Evolutionary conservation across 2,797 vertebrate species (phyloP).

Genomic region (Siniperca scherzeri): DNA sequence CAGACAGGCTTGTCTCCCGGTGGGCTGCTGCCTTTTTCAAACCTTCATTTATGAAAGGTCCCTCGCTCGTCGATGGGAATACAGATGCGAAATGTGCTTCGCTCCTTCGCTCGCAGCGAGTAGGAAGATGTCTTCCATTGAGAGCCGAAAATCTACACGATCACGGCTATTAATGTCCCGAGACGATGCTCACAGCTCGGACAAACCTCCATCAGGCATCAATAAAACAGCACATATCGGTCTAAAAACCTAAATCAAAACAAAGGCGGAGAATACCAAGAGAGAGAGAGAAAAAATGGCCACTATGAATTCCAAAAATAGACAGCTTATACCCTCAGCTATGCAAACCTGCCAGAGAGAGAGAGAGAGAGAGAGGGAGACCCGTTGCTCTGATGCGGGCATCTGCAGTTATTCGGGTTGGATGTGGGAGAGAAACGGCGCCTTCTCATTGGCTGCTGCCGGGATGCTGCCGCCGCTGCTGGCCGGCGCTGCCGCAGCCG

Average conservation of each 20-base stretch:
- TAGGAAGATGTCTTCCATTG: slow-evolving; percentile 78
- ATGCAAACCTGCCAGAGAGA: slow-evolving; percentile 47
- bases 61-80: slow-evolving; percentile 44
- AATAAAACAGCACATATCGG: slow-evolving; percentile 4
- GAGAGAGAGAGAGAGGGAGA: slow-evolving; percentile 39
- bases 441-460: slow-evolving; percentile 75
- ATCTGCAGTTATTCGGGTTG: slow-evolving; percentile 84
- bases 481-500: slow-evolving; percentile 41
- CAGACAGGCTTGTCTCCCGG: slow-evolving; percentile 20
- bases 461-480: slow-evolving; percentile 55
- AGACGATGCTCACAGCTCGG: slow-evolving; percentile 13
- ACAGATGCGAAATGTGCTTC: slow-evolving; percentile 46
- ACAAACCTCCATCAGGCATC: background rate
- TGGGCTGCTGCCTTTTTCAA: slow-evolving; percentile 6
- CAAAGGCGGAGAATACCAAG: slow-evolving; percentile 24
- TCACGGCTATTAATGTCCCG: slow-evolving; percentile 32
- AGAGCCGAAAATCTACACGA: slow-evolving; percentile 48
- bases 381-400: slow-evolving; percentile 75
- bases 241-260: slow-evolving; percentile 23
- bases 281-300: slow-evolving; percentile 53
- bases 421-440: slow-evolving; percentile 64
- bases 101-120: slow-evolving; percentile 60
- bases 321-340: slow-evolving; percentile 61
- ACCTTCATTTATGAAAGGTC: slow-evolving; percentile 51
- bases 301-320: slow-evolving; percentile 76